Evolutionary conservation across 2,888 invertebrate species (phyloP), one percentile per base, ranked within the genome.

Genomic region (Augochlorella aurata): DNA sequence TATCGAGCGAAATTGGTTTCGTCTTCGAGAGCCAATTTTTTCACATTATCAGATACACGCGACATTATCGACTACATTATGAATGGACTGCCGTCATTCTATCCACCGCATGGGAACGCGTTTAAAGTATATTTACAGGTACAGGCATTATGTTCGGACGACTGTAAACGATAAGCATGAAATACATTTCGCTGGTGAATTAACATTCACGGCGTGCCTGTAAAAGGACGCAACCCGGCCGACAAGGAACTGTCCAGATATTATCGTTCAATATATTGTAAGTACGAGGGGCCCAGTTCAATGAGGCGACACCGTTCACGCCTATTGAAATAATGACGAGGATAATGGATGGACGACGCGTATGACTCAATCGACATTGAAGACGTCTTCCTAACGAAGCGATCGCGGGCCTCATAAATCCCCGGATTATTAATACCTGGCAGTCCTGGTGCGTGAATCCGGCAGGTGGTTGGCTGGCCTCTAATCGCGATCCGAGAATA

Each of bases 401-500:
- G 85, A 88, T 87, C 83, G 82, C 67, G 75, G 79, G 75, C 83
- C 82, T 79, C 86, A 80, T 89, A 89, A 89, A 89, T 89, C 88
- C 66, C 77, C 75, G 84, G 85, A 89, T 89, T 88, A 90, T 89
- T 88, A 89, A 89, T 90, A 87, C 87, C 88, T 83, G 81, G 79
- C 85, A 85, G 77, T 88, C 82, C 82, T 84, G 77, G 85, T 88
- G 87, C 84, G 85, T 87, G 87, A 89, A 88, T 87, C 85, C 86
- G 87, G 90, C 89, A 90, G 90, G 87, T 90, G 90, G 85, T 81
- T 85, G 82, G 84, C 84, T 80, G 82, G 84, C 81, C 85, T 86
- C 87, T 87, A 89, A 89, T 89, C 88, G 85, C 84, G 84, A 89
- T 89, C 85, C 84, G 49, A 71, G 88, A 88, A 87, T 89, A 90